A percentile compares a stretch with the other conserved stretches of the same genome.
These are phyloP conservation scores for Noctuana brunneofusca DNA, from an alignment of 2,888 invertebrate species.

Conservation along the genomic window DNA sequence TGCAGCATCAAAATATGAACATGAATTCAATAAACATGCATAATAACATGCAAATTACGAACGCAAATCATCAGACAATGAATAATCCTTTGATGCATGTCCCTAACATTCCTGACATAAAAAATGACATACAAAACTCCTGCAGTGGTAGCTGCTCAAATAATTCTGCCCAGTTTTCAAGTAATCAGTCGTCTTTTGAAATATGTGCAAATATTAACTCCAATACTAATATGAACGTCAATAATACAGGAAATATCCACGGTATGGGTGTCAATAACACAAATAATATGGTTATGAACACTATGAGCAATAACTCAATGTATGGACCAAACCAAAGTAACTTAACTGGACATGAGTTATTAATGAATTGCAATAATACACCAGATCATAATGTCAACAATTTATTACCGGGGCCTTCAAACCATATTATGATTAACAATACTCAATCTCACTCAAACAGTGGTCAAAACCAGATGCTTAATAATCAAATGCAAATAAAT, in stretches of 20 bases:
- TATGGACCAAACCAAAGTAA: slow-evolving; percentile 65
- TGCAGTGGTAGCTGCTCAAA: slow-evolving; percentile 75
- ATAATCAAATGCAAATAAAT: slow-evolving; percentile 58
- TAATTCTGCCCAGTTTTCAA: slow-evolving; percentile 63
- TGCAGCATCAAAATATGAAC: slow-evolving; percentile 72
- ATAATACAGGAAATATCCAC: slow-evolving; percentile 64
- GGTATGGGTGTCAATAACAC: slow-evolving; percentile 65
- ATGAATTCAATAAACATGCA: slow-evolving; percentile 69
- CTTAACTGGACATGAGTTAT: slow-evolving; percentile 67
- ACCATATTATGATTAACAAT: slow-evolving; percentile 75
- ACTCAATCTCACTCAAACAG: slow-evolving; percentile 60
- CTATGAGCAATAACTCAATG: slow-evolving; percentile 61
- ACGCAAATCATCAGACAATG: slow-evolving; percentile 66
- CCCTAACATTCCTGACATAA: slow-evolving; percentile 75
- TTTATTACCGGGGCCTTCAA: slow-evolving; percentile 60
- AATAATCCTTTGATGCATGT: slow-evolving; percentile 71
- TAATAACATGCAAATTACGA: slow-evolving; percentile 71
- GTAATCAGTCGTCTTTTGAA: slow-evolving; percentile 68
- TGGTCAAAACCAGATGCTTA: slow-evolving; percentile 66
- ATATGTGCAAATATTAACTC: slow-evolving; percentile 69
- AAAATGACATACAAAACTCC: slow-evolving; percentile 74
- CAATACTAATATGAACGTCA: slow-evolving; percentile 63
- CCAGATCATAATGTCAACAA: slow-evolving; percentile 68
- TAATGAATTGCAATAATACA: slow-evolving; percentile 72
- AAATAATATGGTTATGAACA: slow-evolving; percentile 45